Percentiles rank a stretch among this genome's conserved stretches.
Conservation (phyloP, 1,140 invertebrate genomes). For the Berghia stephanieae region DNA sequence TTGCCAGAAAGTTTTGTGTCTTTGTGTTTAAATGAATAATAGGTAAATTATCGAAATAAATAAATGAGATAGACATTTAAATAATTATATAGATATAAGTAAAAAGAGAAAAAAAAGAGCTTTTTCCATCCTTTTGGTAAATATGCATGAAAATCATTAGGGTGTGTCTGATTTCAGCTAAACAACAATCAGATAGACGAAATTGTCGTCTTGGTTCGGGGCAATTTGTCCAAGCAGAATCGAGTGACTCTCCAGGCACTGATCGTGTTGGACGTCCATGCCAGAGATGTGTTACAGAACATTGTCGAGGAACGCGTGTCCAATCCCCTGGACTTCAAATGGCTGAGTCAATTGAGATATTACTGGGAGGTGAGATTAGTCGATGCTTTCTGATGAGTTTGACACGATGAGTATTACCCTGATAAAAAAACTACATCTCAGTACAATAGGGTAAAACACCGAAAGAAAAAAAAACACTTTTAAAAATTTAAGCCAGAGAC, state of each 20-base stretch:
- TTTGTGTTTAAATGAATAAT: no score
- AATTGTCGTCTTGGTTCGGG: constrained; percentile 85
- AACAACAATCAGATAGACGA: constrained; percentile 83
- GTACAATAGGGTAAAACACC: no score
- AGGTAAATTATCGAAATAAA: no score
- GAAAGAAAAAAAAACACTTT: no score
- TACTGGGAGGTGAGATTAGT: constrained; percentile 82
- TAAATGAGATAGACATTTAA: no score
- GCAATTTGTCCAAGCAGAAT: constrained; percentile 84
- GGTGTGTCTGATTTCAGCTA: constrained; percentile 59
- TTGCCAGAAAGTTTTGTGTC: no score
- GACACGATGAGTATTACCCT: neutral
- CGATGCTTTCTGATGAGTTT: neutral
- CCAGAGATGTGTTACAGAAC: constrained; percentile 81
- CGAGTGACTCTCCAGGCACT: constrained; percentile 83
- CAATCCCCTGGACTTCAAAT: constrained; percentile 83
- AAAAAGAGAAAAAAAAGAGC: no score
- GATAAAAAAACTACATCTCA: no score
- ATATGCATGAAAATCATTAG: constrained; percentile 72
- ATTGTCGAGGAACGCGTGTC: constrained; percentile 77
- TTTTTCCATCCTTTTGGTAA: no score
- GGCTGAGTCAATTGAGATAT: constrained; percentile 90
- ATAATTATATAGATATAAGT: no score
- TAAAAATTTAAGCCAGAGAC: no score
- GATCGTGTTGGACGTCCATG: constrained; percentile 90